A percentile compares a stretch with the other conserved stretches of the same genome.
Conservation (phyloP, 2,888 invertebrate genomes). For the Nematopogon swammerdamellus region DNA sequence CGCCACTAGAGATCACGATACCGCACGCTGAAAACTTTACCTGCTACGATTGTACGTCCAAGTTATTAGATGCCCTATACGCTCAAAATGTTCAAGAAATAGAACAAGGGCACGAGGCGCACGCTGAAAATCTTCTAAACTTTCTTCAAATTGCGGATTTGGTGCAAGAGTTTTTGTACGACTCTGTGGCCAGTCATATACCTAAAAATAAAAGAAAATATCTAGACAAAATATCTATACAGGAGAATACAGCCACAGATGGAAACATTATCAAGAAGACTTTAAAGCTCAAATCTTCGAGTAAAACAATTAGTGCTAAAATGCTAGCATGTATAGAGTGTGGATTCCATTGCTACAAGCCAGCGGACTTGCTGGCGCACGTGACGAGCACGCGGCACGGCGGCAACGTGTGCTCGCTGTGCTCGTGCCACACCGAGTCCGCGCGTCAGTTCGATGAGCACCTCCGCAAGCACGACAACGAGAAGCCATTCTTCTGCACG, state of each 20-base stretch:
- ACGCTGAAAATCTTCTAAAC: background rate
- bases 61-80: background rate
- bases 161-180: background rate
- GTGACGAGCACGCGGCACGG: conserved; percentile 13
- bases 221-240: background rate
- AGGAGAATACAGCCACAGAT: background rate
- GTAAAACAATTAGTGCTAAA: conserved; percentile 18
- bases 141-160: background rate
- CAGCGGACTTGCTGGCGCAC: conserved; percentile 20
- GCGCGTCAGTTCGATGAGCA: conserved; percentile 24
- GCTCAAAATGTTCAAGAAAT: background rate
- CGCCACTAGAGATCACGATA: background rate
- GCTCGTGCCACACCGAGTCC: conserved; percentile 13
- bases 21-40: background rate
- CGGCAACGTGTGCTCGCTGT: conserved; percentile 23
- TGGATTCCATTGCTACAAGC: conserved; percentile 32
- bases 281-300: background rate
- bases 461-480: conserved; percentile 33
- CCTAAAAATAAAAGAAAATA: background rate
- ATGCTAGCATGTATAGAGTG: conserved; percentile 34
- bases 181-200: background rate
- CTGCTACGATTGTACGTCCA: background rate
- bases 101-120: background rate
- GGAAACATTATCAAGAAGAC: background rate
- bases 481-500: conserved; percentile 47